Conservation (phyloP, 2,888 invertebrate species). For the Morinoia aosen region DNA sequence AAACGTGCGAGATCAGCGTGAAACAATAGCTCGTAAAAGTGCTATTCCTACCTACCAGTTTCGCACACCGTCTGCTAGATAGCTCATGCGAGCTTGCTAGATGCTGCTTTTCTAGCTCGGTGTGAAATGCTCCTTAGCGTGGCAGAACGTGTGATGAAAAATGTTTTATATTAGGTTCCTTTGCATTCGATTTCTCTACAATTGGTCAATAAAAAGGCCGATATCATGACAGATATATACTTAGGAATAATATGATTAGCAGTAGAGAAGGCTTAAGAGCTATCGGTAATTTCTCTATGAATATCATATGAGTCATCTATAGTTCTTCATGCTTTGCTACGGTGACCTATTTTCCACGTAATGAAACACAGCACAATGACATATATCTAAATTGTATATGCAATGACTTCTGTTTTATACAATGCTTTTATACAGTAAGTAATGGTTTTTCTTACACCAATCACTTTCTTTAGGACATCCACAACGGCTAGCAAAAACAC, state of each 20-base stretch:
- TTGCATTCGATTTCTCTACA: not conserved
- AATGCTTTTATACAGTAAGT: not conserved
- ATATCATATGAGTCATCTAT: not conserved
- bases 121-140: no score
- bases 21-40: no score
- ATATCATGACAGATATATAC: constrained; percentile 23
- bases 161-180: not conserved
- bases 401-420: not conserved
- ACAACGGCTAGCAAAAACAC: not conserved
- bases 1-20: no score
- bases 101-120: no score
- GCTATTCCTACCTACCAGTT: no score
- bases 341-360: not conserved
- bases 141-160: no score
- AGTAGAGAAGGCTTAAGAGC: constrained; percentile 16
- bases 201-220: not conserved
- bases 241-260: not conserved
- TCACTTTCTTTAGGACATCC: not conserved
- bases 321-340: not conserved
- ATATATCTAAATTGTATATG: not conserved
- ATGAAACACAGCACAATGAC: not conserved
- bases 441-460: not conserved
- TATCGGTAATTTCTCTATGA: not conserved
- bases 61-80: no score
- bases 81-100: no score